phyloP scores from a whole-genome alignment of 2,113 vertebrate species.

The Lamprotornis superbus region DNA sequence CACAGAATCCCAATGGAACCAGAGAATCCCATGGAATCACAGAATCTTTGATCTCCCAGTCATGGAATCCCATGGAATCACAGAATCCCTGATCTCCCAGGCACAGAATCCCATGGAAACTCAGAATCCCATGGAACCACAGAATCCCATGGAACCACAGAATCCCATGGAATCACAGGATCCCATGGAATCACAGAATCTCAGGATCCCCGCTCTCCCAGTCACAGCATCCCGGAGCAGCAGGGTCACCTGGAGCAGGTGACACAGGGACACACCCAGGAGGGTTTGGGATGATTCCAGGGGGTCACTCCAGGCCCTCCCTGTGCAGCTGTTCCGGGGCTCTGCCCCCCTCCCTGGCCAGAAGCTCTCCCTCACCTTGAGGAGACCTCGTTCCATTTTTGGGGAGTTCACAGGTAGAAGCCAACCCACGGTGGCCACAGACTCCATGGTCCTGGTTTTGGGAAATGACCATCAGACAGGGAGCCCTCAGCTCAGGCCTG shows the following conservation, averaged over 20 bases:
- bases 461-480: not conserved
- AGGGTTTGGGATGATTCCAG: not conserved
- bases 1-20: too few relatives aligned
- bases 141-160: too few relatives aligned
- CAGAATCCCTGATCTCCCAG: too few relatives aligned
- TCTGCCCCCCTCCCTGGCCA: not conserved
- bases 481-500: not conserved
- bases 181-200: too few relatives aligned
- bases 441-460: not conserved
- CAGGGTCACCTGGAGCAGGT: not conserved
- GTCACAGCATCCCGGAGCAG: rapidly evolving
- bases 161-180: too few relatives aligned
- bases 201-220: not conserved
- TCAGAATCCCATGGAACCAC: too few relatives aligned
- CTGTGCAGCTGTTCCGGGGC: too few relatives aligned
- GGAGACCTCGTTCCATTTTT: rapidly evolving
- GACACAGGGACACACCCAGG: not conserved
- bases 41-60: too few relatives aligned
- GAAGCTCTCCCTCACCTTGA: not conserved
- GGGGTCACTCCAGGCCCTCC: not conserved
- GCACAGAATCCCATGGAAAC: too few relatives aligned
- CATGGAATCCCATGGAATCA: too few relatives aligned
- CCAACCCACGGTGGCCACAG: not conserved
- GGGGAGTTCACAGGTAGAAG: not conserved
- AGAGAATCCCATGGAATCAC: too few relatives aligned